phyloP scores from a whole-genome alignment of 2,888 invertebrate genomes.

The Prosapia bicincta region DNA sequence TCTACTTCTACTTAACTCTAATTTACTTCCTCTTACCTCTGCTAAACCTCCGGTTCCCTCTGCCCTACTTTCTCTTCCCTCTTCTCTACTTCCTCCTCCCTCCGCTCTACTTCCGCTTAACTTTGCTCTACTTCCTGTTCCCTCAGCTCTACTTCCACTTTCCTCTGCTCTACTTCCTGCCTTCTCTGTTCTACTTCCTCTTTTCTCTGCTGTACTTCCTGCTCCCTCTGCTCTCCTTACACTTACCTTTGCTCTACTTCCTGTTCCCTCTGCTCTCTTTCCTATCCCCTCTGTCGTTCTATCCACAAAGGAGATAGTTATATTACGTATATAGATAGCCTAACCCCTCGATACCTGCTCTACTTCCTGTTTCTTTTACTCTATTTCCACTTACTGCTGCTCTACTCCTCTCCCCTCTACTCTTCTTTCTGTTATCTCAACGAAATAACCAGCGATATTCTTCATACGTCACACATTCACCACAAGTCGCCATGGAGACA shows the following conservation, averaged over 20 bases:
- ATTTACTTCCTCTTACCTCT: neutral
- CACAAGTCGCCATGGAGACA: too few relatives aligned
- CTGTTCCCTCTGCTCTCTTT: neutral
- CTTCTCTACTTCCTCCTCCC: neutral
- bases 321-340: too few relatives aligned
- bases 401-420: too few relatives aligned
- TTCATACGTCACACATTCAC: too few relatives aligned
- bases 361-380: too few relatives aligned
- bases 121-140: neutral
- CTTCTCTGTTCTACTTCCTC: neutral
- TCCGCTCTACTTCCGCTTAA: neutral
- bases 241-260: neutral
- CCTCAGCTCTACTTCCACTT: neutral
- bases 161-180: neutral
- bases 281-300: too few relatives aligned
- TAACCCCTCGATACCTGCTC: too few relatives aligned
- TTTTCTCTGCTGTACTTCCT: neutral
- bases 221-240: neutral
- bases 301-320: too few relatives aligned
- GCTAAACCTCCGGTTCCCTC: neutral
- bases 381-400: too few relatives aligned
- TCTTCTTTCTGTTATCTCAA: too few relatives aligned
- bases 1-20: neutral
- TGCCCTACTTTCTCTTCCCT: neutral
- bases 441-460: too few relatives aligned